Evolutionary conservation across 2,797 vertebrate species (phyloP), one percentile per base, ranked within the genome.

Genomic region (Ispidina picta): DNA sequence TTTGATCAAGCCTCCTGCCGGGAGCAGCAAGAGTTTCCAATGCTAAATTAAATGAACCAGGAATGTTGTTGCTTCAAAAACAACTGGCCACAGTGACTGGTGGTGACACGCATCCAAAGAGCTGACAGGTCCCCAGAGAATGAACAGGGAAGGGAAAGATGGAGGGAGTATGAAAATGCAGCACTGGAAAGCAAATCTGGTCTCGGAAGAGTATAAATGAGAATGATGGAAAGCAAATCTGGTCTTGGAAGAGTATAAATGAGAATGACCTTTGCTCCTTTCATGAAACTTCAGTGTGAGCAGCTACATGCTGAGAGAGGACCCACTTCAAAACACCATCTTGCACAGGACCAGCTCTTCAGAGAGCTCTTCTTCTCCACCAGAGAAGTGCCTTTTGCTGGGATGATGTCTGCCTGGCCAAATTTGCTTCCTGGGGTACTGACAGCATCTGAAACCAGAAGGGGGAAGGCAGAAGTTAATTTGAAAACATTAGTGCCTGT

Each of bases 1-100:
- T 80, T 68, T 81, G 74, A 80, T 80, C 83, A 54, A 83, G 25
- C 70, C 74, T 92, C 83, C 86, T 64, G 65, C 78, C 3, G 8
- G 62, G 41, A 92, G 51, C 86, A 23, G 70, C 13, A 51, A 0
- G 28, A 80, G 71, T 68, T 64, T 83, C 70, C 59, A 68, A 68
- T 2, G 6, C 62, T 55, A 20, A 44, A 64, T 76, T 46, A 81
- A 89, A 87, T 48, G 65, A 80, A 54, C 10, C 41, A 23, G 75
- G 75, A 73, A 69, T 37, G 52, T 12, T 73, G 72, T n/a, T 44
- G 76, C 78, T 74, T 88, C 44, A 35, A 31, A 85, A 90, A 48
- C 37, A 52, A 84, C 43, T 15, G 43, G 75, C 41, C 74, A 9
- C 71, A 2, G 48, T 37, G 76, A 49, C 80, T 4, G 4, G 33